Evolutionary conservation across 2,797 vertebrate species (phyloP).

Genomic region (Sebastes flavidus): DNA sequence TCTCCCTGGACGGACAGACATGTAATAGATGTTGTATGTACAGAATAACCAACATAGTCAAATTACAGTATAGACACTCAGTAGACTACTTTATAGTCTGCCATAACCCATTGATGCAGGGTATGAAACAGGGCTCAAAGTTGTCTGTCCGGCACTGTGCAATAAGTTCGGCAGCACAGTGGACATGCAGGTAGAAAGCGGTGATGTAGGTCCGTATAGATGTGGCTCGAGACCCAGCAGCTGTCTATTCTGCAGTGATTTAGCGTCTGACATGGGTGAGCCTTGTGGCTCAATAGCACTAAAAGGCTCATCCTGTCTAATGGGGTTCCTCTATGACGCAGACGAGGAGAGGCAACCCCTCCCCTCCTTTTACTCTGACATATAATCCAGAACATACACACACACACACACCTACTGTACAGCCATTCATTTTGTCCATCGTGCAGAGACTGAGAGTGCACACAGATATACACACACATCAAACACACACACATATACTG

Average conservation of each 20-base stretch:
- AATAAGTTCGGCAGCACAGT: neutral
- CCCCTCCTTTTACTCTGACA: conserved; percentile 59
- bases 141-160: neutral
- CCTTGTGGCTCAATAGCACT: conserved; percentile 80
- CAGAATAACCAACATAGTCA: neutral
- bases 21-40: neutral
- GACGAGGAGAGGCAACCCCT: conserved; percentile 53
- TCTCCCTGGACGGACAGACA: neutral
- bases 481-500: neutral
- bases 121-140: neutral
- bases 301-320: conserved; percentile 83
- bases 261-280: conserved; percentile 68
- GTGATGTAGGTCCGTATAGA: neutral
- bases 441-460: conserved; percentile 12
- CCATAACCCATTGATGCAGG: neutral
- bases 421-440: conserved; percentile 38
- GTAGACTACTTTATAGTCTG: neutral
- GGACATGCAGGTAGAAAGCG: conserved; percentile 18
- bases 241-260: conserved; percentile 76
- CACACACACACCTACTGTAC: conserved; percentile 10
- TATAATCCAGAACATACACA: conserved; percentile 39
- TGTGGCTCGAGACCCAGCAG: conserved; percentile 40
- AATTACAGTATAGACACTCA: neutral
- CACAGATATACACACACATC: neutral
- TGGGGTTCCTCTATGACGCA: conserved; percentile 82